Base-by-base conservation (phyloP, 2,888 invertebrate genomes). In the Chydorus sphaericus region DNA sequence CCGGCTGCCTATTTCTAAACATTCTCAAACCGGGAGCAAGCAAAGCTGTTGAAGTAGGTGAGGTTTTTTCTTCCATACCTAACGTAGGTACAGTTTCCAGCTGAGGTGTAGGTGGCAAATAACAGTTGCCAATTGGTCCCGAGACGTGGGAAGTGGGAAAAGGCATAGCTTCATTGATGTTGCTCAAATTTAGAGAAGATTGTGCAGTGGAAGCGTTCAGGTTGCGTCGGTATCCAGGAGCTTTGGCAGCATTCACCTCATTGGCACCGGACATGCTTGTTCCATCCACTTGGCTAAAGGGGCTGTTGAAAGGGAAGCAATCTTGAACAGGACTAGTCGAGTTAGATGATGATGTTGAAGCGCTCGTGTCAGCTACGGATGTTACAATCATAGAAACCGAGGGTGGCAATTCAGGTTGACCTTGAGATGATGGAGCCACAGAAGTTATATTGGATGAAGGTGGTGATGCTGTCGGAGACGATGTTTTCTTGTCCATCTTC, bases 231-330 rank as follows among this genome's bases (percentile, higher is more conserved):
- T 91, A 92, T 1, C 91, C 91, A 0, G 91, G 91, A 58, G 91
- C 91, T 71, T 91, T 92, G 48, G 87, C 82, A 4, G 84, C 85
- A 72, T 91, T 90, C 59, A 82, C 88, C 59, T 61, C 54, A 16
- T 28, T 30, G 53, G 10, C 71, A 26, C 78, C 75, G 77, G 81
- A 79, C 70, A 79, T 77, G 1, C 77, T 75, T 61, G 77, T 77
- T 61, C 79, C 77, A 44, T 79, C 67, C 56, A 71, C 77, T 71
- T 79, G 79, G 44, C 78, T 77, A 64, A 81, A 80, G 2, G 75
- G 72, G 67, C 88, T 87, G 67, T 87, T 86, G 71, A 93, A 92
- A 61, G 93, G 77, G 0, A 90, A 87, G 71, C 91, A 93, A 66
- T 90, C 88, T 60, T 80, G 77, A 1, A 78, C 75, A 44, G 61